Base-by-base conservation (phyloP, 1,140 invertebrate genomes). In the Ptiloglossa arizonensis region DNA sequence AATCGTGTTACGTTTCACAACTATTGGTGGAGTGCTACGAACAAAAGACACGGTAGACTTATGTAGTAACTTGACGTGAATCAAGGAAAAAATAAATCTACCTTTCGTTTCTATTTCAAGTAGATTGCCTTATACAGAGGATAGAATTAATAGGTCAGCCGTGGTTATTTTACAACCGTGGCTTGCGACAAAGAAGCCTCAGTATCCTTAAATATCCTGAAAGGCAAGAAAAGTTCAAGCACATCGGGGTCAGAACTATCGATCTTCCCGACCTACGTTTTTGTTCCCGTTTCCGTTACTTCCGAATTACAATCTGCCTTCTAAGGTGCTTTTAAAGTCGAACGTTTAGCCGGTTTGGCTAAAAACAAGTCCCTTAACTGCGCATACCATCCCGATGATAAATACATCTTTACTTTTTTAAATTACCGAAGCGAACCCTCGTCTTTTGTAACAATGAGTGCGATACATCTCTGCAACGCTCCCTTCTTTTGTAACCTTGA, bases 191-290 rank as follows among this genome's bases (percentile, higher is more conserved):
- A 60, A 72, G 11, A 46, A 52, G 41, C 52, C 62, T n/a, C 27
- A 35, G 52, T 19, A 75, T 84, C 67, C 82, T 82, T 82, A 79
- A 84, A 82, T 83, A 83, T 84, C 69, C n/a, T 27, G 54, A n/a
- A 46, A 22, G 56, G 44, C 50, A 73, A 68, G 76, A 71, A 73
- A 84, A 84, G 81, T 84, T 83, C 48, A 73, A 82, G 66, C 66
- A 66, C 70, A 80, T 84, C 81, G 80, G n/a, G 81, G 81, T 83
- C 82, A 67, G 19, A 57, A 44, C 66, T 84, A 84, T 84, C 70
- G 82, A 84, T 84, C 70, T 74, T 70, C 41, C 54, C 41, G 29
- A 50, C 27, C 75, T 66, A 82, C 68, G 68, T 75, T 64, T 66
- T 79, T 64, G 69, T 52, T 74, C 75, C 54, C 59, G 11, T 83